These are phyloP conservation scores for Acrossocheilus wenchowensis DNA, from an alignment of 2,797 vertebrate genomes.

Conservation along the genomic window DNA sequence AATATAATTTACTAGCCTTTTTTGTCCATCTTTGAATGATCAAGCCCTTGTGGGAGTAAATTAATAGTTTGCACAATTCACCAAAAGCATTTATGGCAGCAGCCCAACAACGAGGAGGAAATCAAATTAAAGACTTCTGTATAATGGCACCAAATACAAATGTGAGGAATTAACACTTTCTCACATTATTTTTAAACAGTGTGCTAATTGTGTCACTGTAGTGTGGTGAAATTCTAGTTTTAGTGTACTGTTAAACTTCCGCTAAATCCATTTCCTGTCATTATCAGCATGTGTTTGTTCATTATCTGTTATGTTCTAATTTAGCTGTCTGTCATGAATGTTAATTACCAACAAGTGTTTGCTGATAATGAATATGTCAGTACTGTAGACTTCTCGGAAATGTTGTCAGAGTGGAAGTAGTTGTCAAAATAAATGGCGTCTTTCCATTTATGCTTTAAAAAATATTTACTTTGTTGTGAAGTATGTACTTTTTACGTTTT, in stretches of 20 bases:
- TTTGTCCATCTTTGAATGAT: not conserved
- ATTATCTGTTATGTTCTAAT: slow-evolving; percentile 64
- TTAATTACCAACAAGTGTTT: slow-evolving; percentile 71
- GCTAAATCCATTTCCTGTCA: slow-evolving; percentile 61
- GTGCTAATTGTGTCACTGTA: slow-evolving; percentile 15
- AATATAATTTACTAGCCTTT: not conserved
- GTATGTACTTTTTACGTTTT: not conserved
- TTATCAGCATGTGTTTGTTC: slow-evolving; percentile 40
- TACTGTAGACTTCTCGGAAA: slow-evolving; percentile 56
- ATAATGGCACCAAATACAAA: not conserved
- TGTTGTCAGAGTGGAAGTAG: not conserved
- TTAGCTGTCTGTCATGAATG: slow-evolving; percentile 66
- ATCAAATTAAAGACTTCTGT: not conserved
- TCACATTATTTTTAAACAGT: slow-evolving; percentile 22
- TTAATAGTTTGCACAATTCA: not conserved
- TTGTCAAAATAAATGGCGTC: not conserved
- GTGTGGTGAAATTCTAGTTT: slow-evolving; percentile 56
- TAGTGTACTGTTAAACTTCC: slow-evolving; percentile 61
- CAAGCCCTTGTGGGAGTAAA: not conserved
- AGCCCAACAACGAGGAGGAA: not conserved
- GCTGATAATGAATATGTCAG: slow-evolving; percentile 62
- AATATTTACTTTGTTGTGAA: not conserved
- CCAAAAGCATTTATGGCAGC: not conserved
- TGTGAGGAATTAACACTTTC: slow-evolving; percentile 21
- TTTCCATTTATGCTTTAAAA: not conserved